Percentiles rank a stretch among this genome's conserved stretches.
Conservation (phyloP, 2,888 invertebrate species). For the Dryocosmus kuriphilus region DNA sequence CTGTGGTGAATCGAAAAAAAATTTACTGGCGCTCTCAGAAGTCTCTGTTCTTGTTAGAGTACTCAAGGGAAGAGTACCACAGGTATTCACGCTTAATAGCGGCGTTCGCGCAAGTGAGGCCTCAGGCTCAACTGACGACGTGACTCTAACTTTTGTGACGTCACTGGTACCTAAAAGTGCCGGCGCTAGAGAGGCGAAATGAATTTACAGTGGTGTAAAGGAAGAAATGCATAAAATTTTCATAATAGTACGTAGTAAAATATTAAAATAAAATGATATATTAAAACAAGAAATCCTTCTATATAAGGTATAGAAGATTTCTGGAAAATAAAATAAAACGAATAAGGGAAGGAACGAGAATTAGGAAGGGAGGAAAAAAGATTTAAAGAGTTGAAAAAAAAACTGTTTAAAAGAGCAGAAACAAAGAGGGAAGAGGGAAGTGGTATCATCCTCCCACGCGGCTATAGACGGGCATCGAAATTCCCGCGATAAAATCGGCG, state of each 20-base stretch:
- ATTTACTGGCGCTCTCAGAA: constrained; percentile 2
- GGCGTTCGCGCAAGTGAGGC: constrained; percentile 22
- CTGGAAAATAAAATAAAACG: not conserved
- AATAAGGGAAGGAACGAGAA: not conserved
- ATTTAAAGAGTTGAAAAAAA: constrained; percentile 27
- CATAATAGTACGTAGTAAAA: not conserved
- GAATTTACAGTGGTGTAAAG: not conserved
- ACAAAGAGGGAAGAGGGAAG: constrained; percentile 53
- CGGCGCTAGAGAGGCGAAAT: constrained; percentile 14
- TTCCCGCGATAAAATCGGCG: constrained; percentile 73
- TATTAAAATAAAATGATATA: not conserved
- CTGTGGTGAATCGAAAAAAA: not conserved
- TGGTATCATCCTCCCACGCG: constrained; percentile 73
- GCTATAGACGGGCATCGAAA: constrained; percentile 67
- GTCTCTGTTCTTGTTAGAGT: constrained; percentile 25
- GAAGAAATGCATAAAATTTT: not conserved
- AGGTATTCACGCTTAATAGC: constrained; percentile 32
- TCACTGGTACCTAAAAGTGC: constrained; percentile 17
- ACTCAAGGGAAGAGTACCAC: constrained; percentile 4
- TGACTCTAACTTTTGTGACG: constrained; percentile 28
- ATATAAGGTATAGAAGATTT: not conserved
- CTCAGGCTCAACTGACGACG: constrained; percentile 22
- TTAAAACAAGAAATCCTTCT: not conserved
- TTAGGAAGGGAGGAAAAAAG: constrained; percentile 13
- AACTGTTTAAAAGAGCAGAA: constrained; percentile 26